A percentile compares a stretch with the other conserved stretches of the same genome.
Evolutionary conservation across 2,888 invertebrate genomes (phyloP).

Genomic region (Eremobia ochroleuca): DNA sequence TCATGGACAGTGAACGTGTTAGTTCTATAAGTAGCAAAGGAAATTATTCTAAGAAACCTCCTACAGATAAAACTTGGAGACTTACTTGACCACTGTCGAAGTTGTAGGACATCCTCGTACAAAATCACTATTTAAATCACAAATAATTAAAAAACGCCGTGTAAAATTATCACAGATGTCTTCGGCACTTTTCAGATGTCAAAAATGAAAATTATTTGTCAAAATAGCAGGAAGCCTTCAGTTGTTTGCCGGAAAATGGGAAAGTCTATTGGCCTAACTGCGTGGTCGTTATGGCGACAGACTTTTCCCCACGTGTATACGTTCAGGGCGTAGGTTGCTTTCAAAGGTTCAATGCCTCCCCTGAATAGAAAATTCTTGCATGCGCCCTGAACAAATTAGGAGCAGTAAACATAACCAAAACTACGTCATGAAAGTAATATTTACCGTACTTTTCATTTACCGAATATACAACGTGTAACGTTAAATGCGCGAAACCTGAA

Average conservation of each 20-base stretch:
- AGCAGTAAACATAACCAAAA: slow-evolving; percentile 47
- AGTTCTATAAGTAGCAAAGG: neutral
- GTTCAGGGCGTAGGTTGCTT: slow-evolving; percentile 55
- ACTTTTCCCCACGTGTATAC: slow-evolving; percentile 57
- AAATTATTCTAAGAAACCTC: neutral
- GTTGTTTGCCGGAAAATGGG: slow-evolving; percentile 75
- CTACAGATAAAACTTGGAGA: slow-evolving; percentile 49
- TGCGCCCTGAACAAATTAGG: slow-evolving; percentile 47
- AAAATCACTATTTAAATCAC: slow-evolving; percentile 53
- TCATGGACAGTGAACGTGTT: too few species aligned
- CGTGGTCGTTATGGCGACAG: slow-evolving; percentile 80
- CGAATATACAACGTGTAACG: too few species aligned
- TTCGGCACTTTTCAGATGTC: slow-evolving; percentile 59
- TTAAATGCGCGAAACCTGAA: too few species aligned
- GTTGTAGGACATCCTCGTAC: slow-evolving; percentile 82
- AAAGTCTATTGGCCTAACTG: slow-evolving; percentile 87
- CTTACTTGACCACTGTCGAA: slow-evolving; percentile 88
- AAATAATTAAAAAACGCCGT: slow-evolving; percentile 34
- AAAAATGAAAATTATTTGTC: slow-evolving; percentile 64
- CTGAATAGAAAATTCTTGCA: slow-evolving; percentile 59
- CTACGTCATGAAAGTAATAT: slow-evolving; percentile 28
- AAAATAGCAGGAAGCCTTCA: slow-evolving; percentile 70
- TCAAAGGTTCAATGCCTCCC: slow-evolving; percentile 67
- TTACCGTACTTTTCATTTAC: slow-evolving; percentile 23
- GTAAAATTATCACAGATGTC: slow-evolving; percentile 73